These are phyloP conservation scores for Drosophila flavopinicola DNA, from an alignment of 2,888 invertebrate genomes.

Conservation along the genomic window DNA sequence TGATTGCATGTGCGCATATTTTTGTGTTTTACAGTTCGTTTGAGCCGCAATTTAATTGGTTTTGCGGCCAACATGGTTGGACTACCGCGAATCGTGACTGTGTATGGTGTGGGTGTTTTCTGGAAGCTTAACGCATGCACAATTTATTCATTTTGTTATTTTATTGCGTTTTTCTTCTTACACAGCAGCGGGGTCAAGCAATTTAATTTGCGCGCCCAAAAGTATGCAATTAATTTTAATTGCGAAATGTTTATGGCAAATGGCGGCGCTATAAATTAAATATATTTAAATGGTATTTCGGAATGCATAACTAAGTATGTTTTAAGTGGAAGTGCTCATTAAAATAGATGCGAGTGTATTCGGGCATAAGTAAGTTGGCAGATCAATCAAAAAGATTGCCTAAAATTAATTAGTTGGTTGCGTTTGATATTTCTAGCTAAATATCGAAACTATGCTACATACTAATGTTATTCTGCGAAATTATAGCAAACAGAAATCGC, in stretches of 20 bases:
- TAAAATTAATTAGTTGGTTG: too few species aligned
- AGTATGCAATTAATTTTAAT: conserved; percentile 41
- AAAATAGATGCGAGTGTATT: background rate
- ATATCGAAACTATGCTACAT: too few species aligned
- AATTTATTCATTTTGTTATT: conserved; percentile 42
- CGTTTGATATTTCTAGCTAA: too few species aligned
- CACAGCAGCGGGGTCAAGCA: background rate
- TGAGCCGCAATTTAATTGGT: conserved; percentile 69
- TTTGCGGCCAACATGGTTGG: conserved; percentile 42
- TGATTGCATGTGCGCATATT: conserved; percentile 44
- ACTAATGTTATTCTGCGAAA: too few species aligned
- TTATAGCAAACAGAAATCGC: too few species aligned
- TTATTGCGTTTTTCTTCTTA: conserved; percentile 30
- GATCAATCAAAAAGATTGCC: background rate
- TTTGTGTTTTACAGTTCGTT: conserved; percentile 65
- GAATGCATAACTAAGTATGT: conserved; percentile 1
- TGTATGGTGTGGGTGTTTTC: conserved; percentile 3
- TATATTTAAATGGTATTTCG: conserved; percentile 2
- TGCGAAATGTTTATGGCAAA: conserved; percentile 1
- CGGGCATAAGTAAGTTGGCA: background rate
- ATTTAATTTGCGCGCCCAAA: conserved; percentile 41
- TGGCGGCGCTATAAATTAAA: conserved; percentile 6
- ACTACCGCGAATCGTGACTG: background rate
- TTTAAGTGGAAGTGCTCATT: background rate
- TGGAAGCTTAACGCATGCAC: conserved; percentile 19